A percentile compares a stretch with the other conserved stretches of the same genome.
Evolutionary conservation across 1,140 invertebrate species (phyloP).

Genomic region (Manduca sexta): DNA sequence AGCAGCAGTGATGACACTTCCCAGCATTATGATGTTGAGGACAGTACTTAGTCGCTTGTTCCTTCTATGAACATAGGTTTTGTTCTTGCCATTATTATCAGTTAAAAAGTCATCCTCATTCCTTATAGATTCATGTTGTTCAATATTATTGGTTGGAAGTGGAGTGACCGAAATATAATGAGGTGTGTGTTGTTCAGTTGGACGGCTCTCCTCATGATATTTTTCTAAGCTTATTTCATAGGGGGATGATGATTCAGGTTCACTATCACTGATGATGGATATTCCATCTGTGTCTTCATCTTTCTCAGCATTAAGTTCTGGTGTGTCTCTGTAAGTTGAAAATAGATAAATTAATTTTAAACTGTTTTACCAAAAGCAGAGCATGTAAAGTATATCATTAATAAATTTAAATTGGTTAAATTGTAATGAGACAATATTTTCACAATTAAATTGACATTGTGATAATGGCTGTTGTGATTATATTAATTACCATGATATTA

Average conservation of each 20-base stretch:
- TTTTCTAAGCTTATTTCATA: constrained; percentile 31
- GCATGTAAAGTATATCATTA: too few relatives aligned
- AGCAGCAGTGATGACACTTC: constrained; percentile 63
- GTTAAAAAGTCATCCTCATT: constrained; percentile 42
- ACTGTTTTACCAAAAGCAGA: too few relatives aligned
- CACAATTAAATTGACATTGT: too few relatives aligned
- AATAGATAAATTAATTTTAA: not conserved
- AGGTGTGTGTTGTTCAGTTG: constrained; percentile 27
- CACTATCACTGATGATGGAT: constrained; percentile 65
- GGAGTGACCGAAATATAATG: constrained; percentile 27
- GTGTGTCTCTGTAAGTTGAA: constrained; percentile 19
- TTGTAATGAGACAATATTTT: too few relatives aligned
- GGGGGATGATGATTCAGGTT: constrained; percentile 40
- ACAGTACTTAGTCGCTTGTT: constrained; percentile 66
- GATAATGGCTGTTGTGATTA: too few relatives aligned
- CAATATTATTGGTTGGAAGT: constrained; percentile 19
- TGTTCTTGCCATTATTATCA: constrained; percentile 45
- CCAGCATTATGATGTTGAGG: constrained; percentile 63
- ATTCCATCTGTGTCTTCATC: constrained; percentile 69
- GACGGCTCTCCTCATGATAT: constrained; percentile 30
- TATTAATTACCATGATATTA: too few relatives aligned
- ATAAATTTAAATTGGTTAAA: too few relatives aligned
- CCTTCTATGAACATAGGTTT: constrained; percentile 66
- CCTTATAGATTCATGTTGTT: constrained; percentile 28
- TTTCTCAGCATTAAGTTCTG: constrained; percentile 36